These are phyloP conservation scores for Pomacea maculata DNA, from an alignment of 1,140 invertebrate genomes.

Conservation along the genomic window DNA sequence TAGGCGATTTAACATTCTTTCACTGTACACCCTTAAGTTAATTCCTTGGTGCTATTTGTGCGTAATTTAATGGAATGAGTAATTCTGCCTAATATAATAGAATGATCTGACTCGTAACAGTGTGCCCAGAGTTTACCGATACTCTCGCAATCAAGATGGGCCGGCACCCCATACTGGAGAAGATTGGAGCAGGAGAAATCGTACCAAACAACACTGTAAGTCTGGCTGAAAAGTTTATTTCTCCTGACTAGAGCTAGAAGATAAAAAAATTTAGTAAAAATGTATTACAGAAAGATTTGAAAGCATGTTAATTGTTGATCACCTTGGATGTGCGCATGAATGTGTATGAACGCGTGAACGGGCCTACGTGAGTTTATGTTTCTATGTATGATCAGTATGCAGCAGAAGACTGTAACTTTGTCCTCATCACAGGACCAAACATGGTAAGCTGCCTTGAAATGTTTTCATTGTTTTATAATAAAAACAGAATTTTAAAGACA, in stretches of 20 bases:
- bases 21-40: too few relatives aligned
- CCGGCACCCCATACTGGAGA: conserved; percentile 83
- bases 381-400: conserved; percentile 70
- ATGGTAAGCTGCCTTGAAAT: conserved; percentile 68
- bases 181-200: conserved; percentile 70
- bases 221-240: conserved; percentile 6
- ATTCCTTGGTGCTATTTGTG: too few relatives aligned
- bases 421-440: conserved; percentile 88
- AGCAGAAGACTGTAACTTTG: conserved; percentile 78
- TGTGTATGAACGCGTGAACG: neutral
- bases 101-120: conserved; percentile 64
- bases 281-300: neutral
- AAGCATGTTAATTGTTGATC: too few relatives aligned
- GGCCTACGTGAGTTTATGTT: neutral
- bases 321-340: neutral
- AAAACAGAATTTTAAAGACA: too few relatives aligned
- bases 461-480: neutral
- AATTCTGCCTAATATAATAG: neutral
- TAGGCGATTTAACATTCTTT: too few relatives aligned
- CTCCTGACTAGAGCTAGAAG: neutral
- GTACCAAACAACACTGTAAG: conserved; percentile 83
- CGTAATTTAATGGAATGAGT: too few relatives aligned
- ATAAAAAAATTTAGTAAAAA: neutral
- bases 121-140: conserved; percentile 78
- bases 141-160: conserved; percentile 76